Conservation (phyloP, 1,140 invertebrate species). For the Drosophila ercepeae region DNA sequence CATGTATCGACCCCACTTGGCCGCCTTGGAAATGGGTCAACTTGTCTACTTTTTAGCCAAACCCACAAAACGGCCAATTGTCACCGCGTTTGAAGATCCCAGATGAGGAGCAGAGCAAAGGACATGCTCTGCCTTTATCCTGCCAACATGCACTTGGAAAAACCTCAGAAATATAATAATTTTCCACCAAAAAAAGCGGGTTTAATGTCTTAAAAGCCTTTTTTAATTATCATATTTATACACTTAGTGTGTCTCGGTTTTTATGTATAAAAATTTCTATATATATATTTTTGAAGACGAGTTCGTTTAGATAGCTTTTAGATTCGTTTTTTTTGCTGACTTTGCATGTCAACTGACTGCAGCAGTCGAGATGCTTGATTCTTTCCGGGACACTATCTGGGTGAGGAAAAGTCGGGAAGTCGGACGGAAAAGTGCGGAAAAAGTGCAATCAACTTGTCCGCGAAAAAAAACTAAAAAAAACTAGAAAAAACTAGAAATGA, state of each 20-base stretch:
- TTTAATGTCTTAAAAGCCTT: neutral
- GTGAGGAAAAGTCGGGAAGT: no score
- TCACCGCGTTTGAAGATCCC: slow-evolving; percentile 38
- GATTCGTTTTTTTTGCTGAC: slow-evolving; percentile 45
- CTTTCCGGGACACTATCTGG: slow-evolving; percentile 1
- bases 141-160: neutral
- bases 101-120: neutral
- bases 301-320: slow-evolving; percentile 28
- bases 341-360: slow-evolving; percentile 59
- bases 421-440: slow-evolving; percentile 16
- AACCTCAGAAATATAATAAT: no score
- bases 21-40: slow-evolving; percentile 63
- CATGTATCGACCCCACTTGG: slow-evolving; percentile 20
- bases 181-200: no score
- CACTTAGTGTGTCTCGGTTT: neutral
- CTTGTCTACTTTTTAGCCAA: slow-evolving; percentile 61
- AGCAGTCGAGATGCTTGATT: slow-evolving; percentile 39
- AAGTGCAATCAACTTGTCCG: slow-evolving; percentile 34
- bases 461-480: slow-evolving; percentile 5
- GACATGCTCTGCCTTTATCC: neutral
- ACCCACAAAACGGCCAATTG: slow-evolving; percentile 65
- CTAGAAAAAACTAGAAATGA: no score
- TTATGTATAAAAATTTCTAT: neutral
- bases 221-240: neutral
- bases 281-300: neutral